phyloP scores from a whole-genome alignment of 1,140 invertebrate species.

The Lepidotrigona ventralis region DNA sequence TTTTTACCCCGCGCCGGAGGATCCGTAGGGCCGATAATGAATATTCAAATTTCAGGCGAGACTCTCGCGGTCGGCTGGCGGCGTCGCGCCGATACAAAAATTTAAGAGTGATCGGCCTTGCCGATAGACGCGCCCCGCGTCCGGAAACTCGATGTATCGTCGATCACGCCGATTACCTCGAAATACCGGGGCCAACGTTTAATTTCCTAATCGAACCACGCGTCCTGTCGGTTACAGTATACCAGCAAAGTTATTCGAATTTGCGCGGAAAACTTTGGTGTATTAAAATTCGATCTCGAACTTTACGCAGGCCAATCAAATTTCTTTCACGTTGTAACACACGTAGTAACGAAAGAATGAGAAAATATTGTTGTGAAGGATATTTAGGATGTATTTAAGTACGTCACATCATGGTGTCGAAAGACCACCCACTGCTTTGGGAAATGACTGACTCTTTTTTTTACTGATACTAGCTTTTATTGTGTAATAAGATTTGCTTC shows the following conservation, averaged over 20 bases:
- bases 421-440: no score
- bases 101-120: conserved; percentile 10
- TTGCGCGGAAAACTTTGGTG: not conserved
- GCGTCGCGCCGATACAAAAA: conserved; percentile 24
- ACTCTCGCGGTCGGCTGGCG: not conserved
- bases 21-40: conserved; percentile 33
- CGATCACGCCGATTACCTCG: not conserved
- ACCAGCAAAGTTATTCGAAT: not conserved
- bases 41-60: conserved; percentile 44
- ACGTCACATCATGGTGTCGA: no score
- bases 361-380: no score
- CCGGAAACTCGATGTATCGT: not conserved
- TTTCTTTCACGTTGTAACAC: not conserved
- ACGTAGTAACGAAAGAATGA: not conserved
- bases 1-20: conserved; percentile 10
- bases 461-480: no score
- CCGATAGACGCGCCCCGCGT: conserved; percentile 2
- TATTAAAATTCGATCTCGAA: not conserved
- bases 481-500: no score
- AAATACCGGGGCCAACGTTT: not conserved
- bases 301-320: not conserved
- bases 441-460: no score
- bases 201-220: not conserved
- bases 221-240: not conserved
- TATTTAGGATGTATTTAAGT: no score